Percentiles rank a stretch among this genome's conserved stretches.
phyloP scores from a whole-genome alignment of 2,113 vertebrate genomes.

The Morone saxatilis region DNA sequence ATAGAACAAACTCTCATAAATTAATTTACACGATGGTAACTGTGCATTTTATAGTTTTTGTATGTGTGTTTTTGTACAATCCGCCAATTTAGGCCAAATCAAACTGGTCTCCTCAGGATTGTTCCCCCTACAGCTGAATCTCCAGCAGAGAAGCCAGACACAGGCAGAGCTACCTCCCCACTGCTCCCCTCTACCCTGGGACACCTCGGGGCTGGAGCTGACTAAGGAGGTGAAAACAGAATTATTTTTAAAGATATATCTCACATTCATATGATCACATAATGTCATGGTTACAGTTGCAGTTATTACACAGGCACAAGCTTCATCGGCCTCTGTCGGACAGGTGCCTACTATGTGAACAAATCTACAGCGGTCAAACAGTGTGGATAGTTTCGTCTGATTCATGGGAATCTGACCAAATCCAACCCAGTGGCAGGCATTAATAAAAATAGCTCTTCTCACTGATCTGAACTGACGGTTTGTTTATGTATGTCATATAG shows the following conservation, averaged over 20 bases:
- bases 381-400: too few relatives aligned
- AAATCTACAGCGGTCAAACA: neutral
- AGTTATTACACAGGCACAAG: neutral
- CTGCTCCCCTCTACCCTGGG: slow-evolving; percentile 45
- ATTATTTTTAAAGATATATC: neutral
- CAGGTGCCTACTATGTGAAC: too few relatives aligned
- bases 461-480: too few relatives aligned
- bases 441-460: too few relatives aligned
- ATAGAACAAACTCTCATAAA: neutral
- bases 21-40: neutral
- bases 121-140: slow-evolving; percentile 48
- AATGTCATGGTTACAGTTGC: neutral
- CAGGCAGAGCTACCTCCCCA: neutral
- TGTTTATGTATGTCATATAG: too few relatives aligned
- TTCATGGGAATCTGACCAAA: too few relatives aligned
- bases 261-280: neutral
- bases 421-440: too few relatives aligned
- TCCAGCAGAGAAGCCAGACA: slow-evolving; percentile 45
- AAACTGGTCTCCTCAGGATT: slow-evolving; percentile 40
- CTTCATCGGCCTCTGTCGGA: neutral
- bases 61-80: neutral
- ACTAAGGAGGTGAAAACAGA: slow-evolving; percentile 34
- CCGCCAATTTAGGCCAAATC: neutral
- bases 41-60: neutral
- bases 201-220: slow-evolving; percentile 16